Evolutionary conservation across 2,113 vertebrate genomes (phyloP), one percentile per base, ranked within the genome.

Genomic region (Numida meleagris): DNA sequence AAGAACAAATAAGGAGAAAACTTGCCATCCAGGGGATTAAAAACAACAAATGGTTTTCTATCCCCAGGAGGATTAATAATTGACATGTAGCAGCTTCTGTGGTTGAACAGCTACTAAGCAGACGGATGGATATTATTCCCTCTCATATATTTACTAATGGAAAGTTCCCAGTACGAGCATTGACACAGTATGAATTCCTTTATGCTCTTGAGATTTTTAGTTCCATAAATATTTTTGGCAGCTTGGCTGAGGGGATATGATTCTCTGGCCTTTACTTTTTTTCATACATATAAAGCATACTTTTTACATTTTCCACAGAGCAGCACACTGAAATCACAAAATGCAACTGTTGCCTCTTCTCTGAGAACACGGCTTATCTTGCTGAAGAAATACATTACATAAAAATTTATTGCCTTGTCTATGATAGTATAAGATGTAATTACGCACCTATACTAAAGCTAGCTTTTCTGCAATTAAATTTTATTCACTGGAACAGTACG

Each of bases 131-230:
- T 88, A 86, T 73, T 88, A 83, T 90, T 88, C 85, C 31, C 36
- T 88, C 71, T 82, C 81, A 51, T 62, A 34, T 72, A 85, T 93
- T 93, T 94, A 89, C 84, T 72, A 81, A 90, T 70, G 88, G 87
- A 90, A 96, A 92, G 31, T 86, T 92, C 91, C 78, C 65, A 83
- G 59, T 89, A 88, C 78, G 93, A 93, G 91, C 76, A 95, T 84
- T 81, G 89, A 86, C 8, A 19, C 68, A 71, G 77, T 45, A 92
- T 51, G 91, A 95, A 90, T 89, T 93, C 45, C 67, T 95, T 72
- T 65, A 92, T 93, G 67, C 88, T 95, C 92, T 61, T 92, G 94
- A 94, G 90, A 94, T 65, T 96, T 96, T 86, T 67, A 78, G 72
- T 72, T 63, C 61, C 79, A 83, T 81, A 90, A 95, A 96, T 95